Evolutionary conservation across 2,888 invertebrate species (phyloP).

Genomic region (Drosophila cognata): DNA sequence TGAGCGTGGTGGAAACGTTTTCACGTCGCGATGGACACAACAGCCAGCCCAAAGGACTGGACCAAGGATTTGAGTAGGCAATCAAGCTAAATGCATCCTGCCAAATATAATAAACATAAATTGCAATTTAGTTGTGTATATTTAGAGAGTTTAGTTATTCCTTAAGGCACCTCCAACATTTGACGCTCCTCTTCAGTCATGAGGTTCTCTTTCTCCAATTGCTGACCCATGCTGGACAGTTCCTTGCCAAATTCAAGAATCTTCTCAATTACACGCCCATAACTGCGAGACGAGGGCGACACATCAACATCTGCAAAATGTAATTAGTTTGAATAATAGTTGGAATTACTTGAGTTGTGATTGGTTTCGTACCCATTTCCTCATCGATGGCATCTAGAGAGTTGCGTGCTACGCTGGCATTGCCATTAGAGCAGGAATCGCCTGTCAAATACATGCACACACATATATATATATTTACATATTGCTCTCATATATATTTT

Average conservation of each 20-base stretch:
- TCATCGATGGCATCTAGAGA: conserved; percentile 88
- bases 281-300: conserved; percentile 83
- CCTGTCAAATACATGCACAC: conserved; percentile 62
- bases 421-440: conserved; percentile 84
- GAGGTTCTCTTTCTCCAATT: conserved; percentile 92
- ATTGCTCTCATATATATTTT: neutral
- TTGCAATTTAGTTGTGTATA: neutral
- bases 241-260: conserved; percentile 98
- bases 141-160: neutral
- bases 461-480: neutral
- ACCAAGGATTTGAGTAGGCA: conserved; percentile 99
- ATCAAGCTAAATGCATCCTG: conserved; percentile 99
- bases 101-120: conserved; percentile 41
- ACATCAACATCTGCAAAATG: conserved; percentile 82
- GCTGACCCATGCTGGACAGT: conserved; percentile 95
- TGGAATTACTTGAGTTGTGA: neutral
- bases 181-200: conserved; percentile 92
- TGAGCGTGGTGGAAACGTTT: conserved; percentile 97
- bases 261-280: conserved; percentile 91
- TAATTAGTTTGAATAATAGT: neutral
- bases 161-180: conserved; percentile 91
- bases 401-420: conserved; percentile 85
- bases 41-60: conserved; percentile 98
- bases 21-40: conserved; percentile 97
- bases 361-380: conserved; percentile 88